Evolutionary conservation across 2,888 invertebrate genomes (phyloP), one percentile per base, ranked within the genome.

Genomic region (Papilio elwesi): DNA sequence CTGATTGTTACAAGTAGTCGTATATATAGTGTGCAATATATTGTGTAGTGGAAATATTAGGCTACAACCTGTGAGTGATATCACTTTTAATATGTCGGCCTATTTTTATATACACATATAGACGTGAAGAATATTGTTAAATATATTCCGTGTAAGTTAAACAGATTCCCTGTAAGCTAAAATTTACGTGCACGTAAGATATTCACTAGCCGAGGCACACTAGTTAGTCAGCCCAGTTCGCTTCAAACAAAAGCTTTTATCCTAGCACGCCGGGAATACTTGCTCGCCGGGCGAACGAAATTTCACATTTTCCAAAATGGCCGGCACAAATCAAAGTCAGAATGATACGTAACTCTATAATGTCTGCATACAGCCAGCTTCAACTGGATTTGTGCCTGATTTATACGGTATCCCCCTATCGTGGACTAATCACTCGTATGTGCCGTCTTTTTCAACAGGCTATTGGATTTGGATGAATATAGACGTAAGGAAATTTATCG

Each of bases 261-360:
- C 38, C 5, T 6, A 9, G 43, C 43, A 43, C 43, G 0, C 43
- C 43, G 43, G 43, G 43, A 43, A 43, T 43, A 43, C 43, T 43
- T 43, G 43, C 43, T 43, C 43, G 9, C n/a, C 12, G n/a, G 26
- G 26, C 55, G 70, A 68, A 67, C 65, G 57, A 68, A 72, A 74
- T 68, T 68, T 68, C 65, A 68, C 70, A 74, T 75, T 68, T 51
- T 67, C 74, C 74, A 71, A 70, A 67, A 67, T 65, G 51, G 38
- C 62, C 74, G 71, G 67, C 75, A 77, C 74, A 77, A 76, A 77
- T 77, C 75, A 75, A 77, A 76, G 77, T 75, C 76, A 70, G 57
- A 52, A 48, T 66, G 73, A 57, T 71, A 76, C 71, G 53, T 53
- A 59, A 67, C 71, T 52, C 67, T 62, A 66, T 68, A 71, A 71